Conservation (phyloP, 1,140 invertebrate genomes). For the Aradophagus sp. region DNA sequence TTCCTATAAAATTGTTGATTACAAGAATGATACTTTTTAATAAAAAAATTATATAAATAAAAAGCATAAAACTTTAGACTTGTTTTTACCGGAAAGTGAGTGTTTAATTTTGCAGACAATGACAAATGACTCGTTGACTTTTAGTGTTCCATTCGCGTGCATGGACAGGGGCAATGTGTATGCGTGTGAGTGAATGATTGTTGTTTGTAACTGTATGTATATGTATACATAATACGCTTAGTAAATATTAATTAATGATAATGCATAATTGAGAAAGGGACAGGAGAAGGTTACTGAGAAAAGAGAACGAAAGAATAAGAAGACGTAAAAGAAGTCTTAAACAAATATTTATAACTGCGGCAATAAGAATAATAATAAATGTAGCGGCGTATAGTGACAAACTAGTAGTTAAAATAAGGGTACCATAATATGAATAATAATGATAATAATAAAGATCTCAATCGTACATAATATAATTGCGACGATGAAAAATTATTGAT, state of each 20-base stretch:
- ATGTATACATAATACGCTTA: conserved; percentile 64
- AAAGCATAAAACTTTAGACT: too few species aligned
- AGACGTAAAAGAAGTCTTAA: conserved; percentile 57
- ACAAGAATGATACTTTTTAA: neutral
- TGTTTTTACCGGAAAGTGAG: neutral
- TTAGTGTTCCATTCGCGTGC: conserved; percentile 42
- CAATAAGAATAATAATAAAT: conserved; percentile 42
- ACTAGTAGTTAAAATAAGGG: conserved; percentile 40
- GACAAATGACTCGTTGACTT: conserved; percentile 22
- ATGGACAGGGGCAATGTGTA: conserved; percentile 32
- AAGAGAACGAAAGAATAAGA: conserved; percentile 27
- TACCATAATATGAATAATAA: conserved; percentile 50
- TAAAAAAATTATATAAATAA: too few species aligned
- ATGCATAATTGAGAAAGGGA: conserved; percentile 64
- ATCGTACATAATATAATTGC: conserved; percentile 53
- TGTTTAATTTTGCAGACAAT: conserved; percentile 8
- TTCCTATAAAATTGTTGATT: neutral
- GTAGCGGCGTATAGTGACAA: conserved; percentile 33
- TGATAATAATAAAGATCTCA: conserved; percentile 43
- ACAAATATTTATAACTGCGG: conserved; percentile 65
- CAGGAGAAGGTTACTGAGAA: conserved; percentile 23
- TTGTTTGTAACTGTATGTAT: conserved; percentile 48
- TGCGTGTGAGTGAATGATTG: conserved; percentile 39
- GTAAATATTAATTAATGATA: conserved; percentile 65
- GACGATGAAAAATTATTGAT: conserved; percentile 57